Evolutionary conservation across 2,888 invertebrate species (phyloP).

Genomic region (Lepidochrysops patricia): DNA sequence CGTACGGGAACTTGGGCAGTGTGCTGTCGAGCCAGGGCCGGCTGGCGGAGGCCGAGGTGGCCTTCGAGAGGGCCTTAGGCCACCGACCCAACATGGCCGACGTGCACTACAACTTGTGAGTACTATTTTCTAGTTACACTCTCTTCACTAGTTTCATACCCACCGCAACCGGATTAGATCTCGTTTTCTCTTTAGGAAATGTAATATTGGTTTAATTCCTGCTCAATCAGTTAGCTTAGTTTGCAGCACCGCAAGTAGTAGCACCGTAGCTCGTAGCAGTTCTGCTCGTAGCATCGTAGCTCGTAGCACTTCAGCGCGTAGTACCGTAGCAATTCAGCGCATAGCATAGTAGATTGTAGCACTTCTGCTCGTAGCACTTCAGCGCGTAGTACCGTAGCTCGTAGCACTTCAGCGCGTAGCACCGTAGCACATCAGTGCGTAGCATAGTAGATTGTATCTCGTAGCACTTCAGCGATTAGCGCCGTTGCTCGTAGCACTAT

Average conservation of each 20-base stretch:
- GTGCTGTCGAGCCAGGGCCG: slow-evolving; percentile 93
- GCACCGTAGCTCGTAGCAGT: background rate
- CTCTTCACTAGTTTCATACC: no score
- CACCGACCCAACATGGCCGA: slow-evolving; percentile 98
- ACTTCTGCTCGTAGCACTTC: no score
- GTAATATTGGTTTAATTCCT: no score
- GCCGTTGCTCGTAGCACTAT: background rate
- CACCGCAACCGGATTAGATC: no score
- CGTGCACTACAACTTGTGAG: slow-evolving; percentile 99
- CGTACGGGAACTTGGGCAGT: slow-evolving; percentile 97
- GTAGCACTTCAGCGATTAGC: no score
- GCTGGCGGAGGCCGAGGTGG: slow-evolving; percentile 90
- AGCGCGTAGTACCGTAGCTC: background rate
- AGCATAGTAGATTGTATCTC: no score
- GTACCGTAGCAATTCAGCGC: no score
- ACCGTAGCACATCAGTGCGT: background rate
- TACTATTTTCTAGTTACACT: slow-evolving; percentile 38
- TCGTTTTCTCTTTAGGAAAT: no score
- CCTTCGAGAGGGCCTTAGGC: slow-evolving; percentile 91
- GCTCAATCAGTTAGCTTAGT: no score
- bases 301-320: no score
- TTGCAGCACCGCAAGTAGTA: background rate
- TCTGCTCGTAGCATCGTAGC: background rate
- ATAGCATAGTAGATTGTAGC: no score
- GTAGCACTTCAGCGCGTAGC: background rate